Evolutionary conservation across 1,140 invertebrate species (phyloP).

Genomic region (Branchinecta lynchi): DNA sequence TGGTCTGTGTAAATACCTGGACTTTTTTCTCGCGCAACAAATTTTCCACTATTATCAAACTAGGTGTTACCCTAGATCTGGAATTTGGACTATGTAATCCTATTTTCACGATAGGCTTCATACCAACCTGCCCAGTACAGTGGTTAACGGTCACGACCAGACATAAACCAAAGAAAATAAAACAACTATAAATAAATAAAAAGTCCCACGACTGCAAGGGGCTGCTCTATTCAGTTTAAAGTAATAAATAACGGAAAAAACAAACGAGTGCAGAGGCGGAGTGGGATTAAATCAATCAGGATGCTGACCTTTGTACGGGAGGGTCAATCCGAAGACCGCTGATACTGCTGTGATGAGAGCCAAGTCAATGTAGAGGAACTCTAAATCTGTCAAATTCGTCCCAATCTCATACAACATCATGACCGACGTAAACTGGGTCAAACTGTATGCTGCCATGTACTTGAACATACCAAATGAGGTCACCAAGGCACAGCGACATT

Average conservation of each 20-base stretch:
- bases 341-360: slow-evolving; percentile 64
- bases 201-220: neutral
- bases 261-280: slow-evolving; percentile 37
- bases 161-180: neutral
- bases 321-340: slow-evolving; percentile 55
- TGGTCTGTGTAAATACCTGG: too few species aligned
- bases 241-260: slow-evolving; percentile 23
- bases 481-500: slow-evolving; percentile 75
- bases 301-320: slow-evolving; percentile 43
- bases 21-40: too few species aligned
- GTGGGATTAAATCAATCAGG: slow-evolving; percentile 21
- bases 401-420: slow-evolving; percentile 71
- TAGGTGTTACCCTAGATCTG: too few species aligned
- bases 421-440: slow-evolving; percentile 85
- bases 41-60: too few species aligned
- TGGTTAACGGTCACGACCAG: neutral
- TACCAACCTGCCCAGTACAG: neutral
- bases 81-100: too few species aligned
- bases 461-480: slow-evolving; percentile 93
- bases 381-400: slow-evolving; percentile 56
- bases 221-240: slow-evolving; percentile 18
- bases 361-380: slow-evolving; percentile 71
- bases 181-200: neutral
- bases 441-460: slow-evolving; percentile 88
- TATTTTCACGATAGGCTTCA: too few species aligned